Conservation (phyloP, 1,140 invertebrate species). For the Neodiprion virginianus region DNA sequence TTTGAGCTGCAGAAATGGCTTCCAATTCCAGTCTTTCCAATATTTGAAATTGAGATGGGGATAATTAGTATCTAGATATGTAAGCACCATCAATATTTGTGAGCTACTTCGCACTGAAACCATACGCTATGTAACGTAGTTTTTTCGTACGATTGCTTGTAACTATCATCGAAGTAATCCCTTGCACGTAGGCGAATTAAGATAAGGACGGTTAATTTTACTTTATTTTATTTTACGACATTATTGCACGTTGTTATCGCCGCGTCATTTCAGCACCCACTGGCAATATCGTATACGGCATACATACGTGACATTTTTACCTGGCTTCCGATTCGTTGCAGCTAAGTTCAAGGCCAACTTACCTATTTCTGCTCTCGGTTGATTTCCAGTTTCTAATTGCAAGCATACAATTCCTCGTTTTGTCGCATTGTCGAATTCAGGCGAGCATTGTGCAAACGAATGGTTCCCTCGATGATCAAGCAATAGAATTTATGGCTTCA, state of each 20-base stretch:
- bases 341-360: too few relatives aligned
- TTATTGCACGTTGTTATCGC: background rate
- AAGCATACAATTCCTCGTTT: too few relatives aligned
- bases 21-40: too few relatives aligned
- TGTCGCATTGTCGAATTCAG: too few relatives aligned
- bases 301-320: background rate
- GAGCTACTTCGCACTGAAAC: background rate
- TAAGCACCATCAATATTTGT: background rate
- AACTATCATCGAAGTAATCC: background rate
- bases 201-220: constrained; percentile 4
- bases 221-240: background rate
- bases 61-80: background rate
- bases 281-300: background rate
- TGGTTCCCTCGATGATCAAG: background rate
- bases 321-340: too few relatives aligned
- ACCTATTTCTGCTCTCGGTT: too few relatives aligned
- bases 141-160: background rate
- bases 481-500: background rate
- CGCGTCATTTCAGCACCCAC: background rate
- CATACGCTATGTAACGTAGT: background rate
- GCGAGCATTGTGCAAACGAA: too few relatives aligned
- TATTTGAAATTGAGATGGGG: too few relatives aligned
- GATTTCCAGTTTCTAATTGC: too few relatives aligned
- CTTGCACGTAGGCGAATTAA: constrained; percentile 1
- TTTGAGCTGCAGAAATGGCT: too few relatives aligned